phyloP scores from a whole-genome alignment of 2,888 invertebrate species.

The Oithona nana region DNA sequence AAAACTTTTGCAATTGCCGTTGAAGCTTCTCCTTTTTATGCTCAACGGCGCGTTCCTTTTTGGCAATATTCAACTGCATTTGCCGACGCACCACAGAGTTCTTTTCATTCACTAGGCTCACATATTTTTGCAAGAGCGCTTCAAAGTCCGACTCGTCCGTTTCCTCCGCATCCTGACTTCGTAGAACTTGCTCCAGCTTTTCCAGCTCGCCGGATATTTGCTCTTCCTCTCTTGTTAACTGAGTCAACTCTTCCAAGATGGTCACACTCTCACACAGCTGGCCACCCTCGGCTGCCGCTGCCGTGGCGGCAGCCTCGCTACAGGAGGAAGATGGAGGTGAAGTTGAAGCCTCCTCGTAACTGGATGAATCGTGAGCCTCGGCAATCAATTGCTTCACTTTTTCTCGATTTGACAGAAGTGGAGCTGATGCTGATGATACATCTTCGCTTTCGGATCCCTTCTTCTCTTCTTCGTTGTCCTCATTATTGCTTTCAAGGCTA shows the following conservation, averaged over 20 bases:
- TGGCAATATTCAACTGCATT: constrained; percentile 4
- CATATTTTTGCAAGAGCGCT: background rate
- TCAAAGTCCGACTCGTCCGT: background rate
- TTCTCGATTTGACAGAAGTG: background rate
- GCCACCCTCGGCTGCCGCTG: background rate
- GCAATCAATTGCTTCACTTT: background rate
- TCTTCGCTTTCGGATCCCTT: background rate
- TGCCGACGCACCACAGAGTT: constrained; percentile 3
- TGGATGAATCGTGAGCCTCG: background rate
- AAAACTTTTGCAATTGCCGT: background rate
- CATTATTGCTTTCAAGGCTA: background rate
- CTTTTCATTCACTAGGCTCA: background rate
- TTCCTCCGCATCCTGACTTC: background rate
- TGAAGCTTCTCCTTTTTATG: background rate
- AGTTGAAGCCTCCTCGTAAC: background rate
- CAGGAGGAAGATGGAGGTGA: too few relatives aligned
- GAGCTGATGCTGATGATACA: too few relatives aligned
- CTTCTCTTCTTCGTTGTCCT: background rate
- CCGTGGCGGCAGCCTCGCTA: background rate
- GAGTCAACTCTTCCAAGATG: background rate
- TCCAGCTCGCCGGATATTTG: background rate
- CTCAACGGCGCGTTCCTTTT: constrained; percentile 1
- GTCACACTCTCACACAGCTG: background rate
- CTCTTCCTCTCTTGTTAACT: background rate
- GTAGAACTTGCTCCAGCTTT: background rate